phyloP scores from a whole-genome alignment of 2,113 vertebrate genomes.

The Dasyurus viverrinus region DNA sequence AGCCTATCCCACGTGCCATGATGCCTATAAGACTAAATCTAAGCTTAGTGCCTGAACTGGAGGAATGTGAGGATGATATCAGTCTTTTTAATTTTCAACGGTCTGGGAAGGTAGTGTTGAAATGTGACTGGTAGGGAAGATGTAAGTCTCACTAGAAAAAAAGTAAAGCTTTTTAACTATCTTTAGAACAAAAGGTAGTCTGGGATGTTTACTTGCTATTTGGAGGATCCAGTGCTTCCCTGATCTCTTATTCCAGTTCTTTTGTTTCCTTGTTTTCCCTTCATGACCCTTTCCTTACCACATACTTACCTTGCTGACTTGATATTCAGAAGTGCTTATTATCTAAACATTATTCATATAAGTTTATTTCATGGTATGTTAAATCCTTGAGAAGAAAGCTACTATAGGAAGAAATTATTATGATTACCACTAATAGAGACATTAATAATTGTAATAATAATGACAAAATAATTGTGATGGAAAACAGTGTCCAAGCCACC shows the following conservation, averaged over 20 bases:
- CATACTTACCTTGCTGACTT: conserved; percentile 20
- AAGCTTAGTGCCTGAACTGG: conserved; percentile 33
- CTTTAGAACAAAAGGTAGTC: neutral
- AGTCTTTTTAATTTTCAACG: conserved; percentile 38
- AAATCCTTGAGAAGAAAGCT: conserved; percentile 7
- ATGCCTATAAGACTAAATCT: conserved; percentile 17
- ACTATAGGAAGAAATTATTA: conserved; percentile 23
- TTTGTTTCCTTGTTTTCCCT: conserved; percentile 25
- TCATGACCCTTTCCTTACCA: conserved; percentile 29
- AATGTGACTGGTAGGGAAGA: neutral
- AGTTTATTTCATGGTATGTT: conserved; percentile 15
- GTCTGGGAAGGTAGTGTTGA: conserved; percentile 6
- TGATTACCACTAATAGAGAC: conserved; percentile 16
- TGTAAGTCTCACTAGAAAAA: neutral
- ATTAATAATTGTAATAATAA: conserved; percentile 15
- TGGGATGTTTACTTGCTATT: neutral
- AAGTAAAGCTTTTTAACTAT: neutral
- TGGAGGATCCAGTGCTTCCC: neutral
- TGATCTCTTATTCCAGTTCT: neutral
- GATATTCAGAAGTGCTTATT: conserved; percentile 31
- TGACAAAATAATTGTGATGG: neutral
- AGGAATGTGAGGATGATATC: conserved; percentile 33
- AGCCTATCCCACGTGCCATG: neutral
- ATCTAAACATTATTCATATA: conserved; percentile 34
- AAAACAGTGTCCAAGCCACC: neutral